Percentiles rank a stretch among this genome's conserved stretches.
Conservation (phyloP, 92 coral and sea anemone genomes). For the Zoanthus sansibaricus region DNA sequence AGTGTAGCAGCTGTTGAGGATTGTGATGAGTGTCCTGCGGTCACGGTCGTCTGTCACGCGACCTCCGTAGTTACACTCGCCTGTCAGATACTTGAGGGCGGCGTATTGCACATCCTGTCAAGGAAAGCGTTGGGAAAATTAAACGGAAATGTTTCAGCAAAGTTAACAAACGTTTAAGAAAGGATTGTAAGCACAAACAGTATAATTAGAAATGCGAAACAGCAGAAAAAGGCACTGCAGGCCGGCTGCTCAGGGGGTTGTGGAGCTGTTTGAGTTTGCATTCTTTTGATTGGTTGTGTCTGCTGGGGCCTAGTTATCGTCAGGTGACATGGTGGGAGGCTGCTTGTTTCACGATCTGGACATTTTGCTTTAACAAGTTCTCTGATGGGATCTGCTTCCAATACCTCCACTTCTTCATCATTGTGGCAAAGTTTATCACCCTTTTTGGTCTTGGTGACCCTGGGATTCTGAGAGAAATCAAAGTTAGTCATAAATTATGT, state of each 20-base stretch:
- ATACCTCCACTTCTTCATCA: slow-evolving; percentile 20
- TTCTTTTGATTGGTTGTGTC: slow-evolving; percentile 4
- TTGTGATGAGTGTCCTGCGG: slow-evolving; percentile 91
- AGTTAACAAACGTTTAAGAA: not conserved
- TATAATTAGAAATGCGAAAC: too few relatives aligned
- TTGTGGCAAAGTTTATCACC: slow-evolving; percentile 8
- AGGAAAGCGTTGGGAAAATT: not conserved
- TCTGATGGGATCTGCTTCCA: slow-evolving; percentile 26
- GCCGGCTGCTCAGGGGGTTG: slow-evolving; percentile 27
- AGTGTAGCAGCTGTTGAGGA: slow-evolving; percentile 88
- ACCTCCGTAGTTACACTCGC: slow-evolving; percentile 99
- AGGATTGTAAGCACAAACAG: too few relatives aligned
- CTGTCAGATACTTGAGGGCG: slow-evolving; percentile 92
- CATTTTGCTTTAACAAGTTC: not conserved
- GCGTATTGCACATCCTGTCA: slow-evolving; percentile 93
- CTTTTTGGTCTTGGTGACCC: not conserved
- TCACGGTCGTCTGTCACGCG: slow-evolving; percentile 99
- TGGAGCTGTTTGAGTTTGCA: not conserved
- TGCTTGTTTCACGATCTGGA: not conserved
- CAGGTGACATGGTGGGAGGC: not conserved
- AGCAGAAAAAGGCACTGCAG: not conserved
- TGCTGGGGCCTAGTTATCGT: slow-evolving; percentile 3
- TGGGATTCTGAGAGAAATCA: slow-evolving; percentile 14
- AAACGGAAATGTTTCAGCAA: not conserved
- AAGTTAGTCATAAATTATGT: not conserved